These are phyloP conservation scores for Diuraphis noxia DNA, from an alignment of 1,140 invertebrate genomes.

Conservation along the genomic window DNA sequence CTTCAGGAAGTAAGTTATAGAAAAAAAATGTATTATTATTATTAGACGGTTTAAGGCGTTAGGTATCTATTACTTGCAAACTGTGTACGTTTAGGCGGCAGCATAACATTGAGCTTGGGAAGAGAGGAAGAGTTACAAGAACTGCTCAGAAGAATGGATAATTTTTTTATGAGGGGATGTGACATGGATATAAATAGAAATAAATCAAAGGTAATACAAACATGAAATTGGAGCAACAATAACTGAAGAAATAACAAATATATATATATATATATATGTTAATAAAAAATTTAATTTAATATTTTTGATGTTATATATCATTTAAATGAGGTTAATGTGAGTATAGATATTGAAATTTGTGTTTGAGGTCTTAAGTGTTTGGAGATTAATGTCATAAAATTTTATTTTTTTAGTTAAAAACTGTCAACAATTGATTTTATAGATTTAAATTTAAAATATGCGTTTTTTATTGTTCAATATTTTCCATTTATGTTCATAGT, in stretches of 20 bases:
- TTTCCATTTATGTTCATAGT: neutral
- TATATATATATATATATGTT: too few relatives aligned
- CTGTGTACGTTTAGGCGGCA: constrained; percentile 34
- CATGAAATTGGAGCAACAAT: neutral
- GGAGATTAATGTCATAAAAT: neutral
- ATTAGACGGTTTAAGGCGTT: neutral
- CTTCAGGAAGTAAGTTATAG: constrained; percentile 52
- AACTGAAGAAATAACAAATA: neutral
- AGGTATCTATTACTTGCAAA: constrained; percentile 40
- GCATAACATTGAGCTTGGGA: neutral
- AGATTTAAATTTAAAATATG: neutral
- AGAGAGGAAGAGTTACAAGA: constrained; percentile 35
- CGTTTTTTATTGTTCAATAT: neutral
- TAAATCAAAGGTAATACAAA: constrained; percentile 21
- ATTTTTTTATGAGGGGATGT: constrained; percentile 6
- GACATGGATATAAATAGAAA: constrained; percentile 40
- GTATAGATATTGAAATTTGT: neutral
- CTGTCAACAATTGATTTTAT: neutral
- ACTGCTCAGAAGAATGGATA: constrained; percentile 40
- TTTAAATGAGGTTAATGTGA: neutral
- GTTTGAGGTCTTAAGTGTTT: neutral
- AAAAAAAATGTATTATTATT: neutral
- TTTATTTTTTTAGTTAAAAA: neutral
- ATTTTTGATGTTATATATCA: neutral
- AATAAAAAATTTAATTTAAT: neutral